phyloP scores from a whole-genome alignment of 2,888 invertebrate genomes.

The Phragmatobia fuliginosa region DNA sequence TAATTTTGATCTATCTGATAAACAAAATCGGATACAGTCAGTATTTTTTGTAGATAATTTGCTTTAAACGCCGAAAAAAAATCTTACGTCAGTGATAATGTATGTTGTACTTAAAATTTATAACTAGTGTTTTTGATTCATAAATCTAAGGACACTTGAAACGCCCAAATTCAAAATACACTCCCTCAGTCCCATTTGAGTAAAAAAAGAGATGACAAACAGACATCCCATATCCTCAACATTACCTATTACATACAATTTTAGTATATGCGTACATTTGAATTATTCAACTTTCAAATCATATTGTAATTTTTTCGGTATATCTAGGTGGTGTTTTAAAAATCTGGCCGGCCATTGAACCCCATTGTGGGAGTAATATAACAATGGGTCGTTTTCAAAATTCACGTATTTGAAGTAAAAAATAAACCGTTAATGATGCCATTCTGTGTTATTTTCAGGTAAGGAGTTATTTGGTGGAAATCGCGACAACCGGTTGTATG shows the following conservation, averaged over 20 bases:
- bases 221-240: slow-evolving; percentile 26
- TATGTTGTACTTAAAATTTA: too few relatives aligned
- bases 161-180: neutral
- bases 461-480: slow-evolving; percentile 39
- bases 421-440: slow-evolving; percentile 51
- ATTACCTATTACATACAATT: slow-evolving; percentile 40
- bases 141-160: too few relatives aligned
- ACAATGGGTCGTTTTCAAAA: slow-evolving; percentile 60
- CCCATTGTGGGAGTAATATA: slow-evolving; percentile 43
- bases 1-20: too few relatives aligned
- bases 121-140: too few relatives aligned
- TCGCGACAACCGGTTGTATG: slow-evolving; percentile 13
- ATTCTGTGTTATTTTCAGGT: slow-evolving; percentile 62
- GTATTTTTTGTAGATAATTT: too few relatives aligned
- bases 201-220: slow-evolving; percentile 22
- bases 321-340: slow-evolving; percentile 78
- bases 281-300: slow-evolving; percentile 73
- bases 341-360: slow-evolving; percentile 82
- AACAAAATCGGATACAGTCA: too few relatives aligned
- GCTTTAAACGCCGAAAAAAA: too few relatives aligned
- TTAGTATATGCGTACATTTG: slow-evolving; percentile 64
- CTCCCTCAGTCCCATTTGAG: neutral
- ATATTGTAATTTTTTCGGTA: slow-evolving; percentile 71
- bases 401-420: slow-evolving; percentile 49
- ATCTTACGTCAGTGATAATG: too few relatives aligned